Percentiles rank a stretch among this genome's conserved stretches.
phyloP scores from a whole-genome alignment of 2,888 invertebrate species.

The Agrotis clavis region DNA sequence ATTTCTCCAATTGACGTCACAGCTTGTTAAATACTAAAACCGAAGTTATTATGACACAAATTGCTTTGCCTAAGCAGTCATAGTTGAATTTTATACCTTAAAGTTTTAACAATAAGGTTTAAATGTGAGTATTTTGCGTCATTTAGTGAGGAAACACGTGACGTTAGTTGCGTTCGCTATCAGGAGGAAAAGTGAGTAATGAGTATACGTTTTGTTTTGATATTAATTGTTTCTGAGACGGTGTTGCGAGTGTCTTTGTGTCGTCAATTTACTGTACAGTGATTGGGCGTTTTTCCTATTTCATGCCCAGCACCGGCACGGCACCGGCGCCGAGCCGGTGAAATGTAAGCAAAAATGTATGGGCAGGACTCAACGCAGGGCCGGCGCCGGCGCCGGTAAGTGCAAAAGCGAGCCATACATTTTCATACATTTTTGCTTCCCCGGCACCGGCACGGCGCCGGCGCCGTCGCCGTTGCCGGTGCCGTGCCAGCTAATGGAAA shows the following conservation, averaged over 20 bases:
- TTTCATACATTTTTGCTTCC: no score
- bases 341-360: no score
- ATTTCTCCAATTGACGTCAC: conserved; percentile 54
- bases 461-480: no score
- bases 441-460: no score
- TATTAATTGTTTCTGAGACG: conserved; percentile 23
- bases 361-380: no score
- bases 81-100: conserved; percentile 6
- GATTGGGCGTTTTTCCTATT: no score
- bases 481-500: no score
- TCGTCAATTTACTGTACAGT: conserved; percentile 1
- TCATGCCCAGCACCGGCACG: no score
- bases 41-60: conserved; percentile 20
- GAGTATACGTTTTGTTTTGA: conserved; percentile 13
- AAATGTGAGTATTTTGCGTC: background rate
- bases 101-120: background rate
- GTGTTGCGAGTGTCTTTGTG: conserved; percentile 10
- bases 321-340: no score
- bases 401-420: no score
- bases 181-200: conserved; percentile 55
- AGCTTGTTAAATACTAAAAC: conserved; percentile 9
- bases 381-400: no score
- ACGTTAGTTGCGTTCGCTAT: conserved; percentile 28
- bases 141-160: conserved; percentile 15
- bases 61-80: background rate